Conservation (phyloP, 2,113 vertebrate species). For the Chlamydotis undulata region DNA sequence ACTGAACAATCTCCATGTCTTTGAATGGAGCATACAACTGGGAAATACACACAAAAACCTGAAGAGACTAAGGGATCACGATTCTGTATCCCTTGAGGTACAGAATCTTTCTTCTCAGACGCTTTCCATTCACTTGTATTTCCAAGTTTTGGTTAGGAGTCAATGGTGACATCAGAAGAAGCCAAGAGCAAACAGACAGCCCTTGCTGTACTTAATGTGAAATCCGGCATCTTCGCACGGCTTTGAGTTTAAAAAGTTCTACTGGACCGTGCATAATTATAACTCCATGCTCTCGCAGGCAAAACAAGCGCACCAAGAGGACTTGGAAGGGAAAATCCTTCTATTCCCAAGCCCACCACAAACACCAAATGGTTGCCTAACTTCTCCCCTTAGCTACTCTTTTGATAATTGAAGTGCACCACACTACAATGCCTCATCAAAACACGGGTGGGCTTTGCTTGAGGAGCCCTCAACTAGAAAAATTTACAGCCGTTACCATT, state of each 20-base stretch:
- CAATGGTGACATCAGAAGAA: too few species aligned
- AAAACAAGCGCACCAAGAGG: not conserved
- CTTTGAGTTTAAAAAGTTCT: not conserved
- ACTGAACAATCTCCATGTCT: not conserved
- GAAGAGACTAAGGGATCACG: too few species aligned
- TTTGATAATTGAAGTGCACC: not conserved
- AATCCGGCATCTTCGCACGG: not conserved
- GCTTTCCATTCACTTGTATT: not conserved
- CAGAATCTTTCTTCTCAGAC: not conserved
- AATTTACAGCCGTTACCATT: not conserved
- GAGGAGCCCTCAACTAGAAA: not conserved
- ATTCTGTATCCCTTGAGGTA: not conserved
- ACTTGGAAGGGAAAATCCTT: not conserved
- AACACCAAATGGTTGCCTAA: not conserved
- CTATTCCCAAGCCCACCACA: not conserved
- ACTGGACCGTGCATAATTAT: not conserved
- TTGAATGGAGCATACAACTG: accelerated
- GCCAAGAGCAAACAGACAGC: accelerated
- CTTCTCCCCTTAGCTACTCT: not conserved
- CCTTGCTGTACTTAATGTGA: not conserved
- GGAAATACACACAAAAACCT: not conserved
- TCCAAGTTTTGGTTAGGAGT: not conserved
- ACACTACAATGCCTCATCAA: not conserved
- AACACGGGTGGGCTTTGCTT: not conserved
- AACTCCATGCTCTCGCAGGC: not conserved